phyloP scores from a whole-genome alignment of 1,140 invertebrate genomes.

The Oscheius sp. region DNA sequence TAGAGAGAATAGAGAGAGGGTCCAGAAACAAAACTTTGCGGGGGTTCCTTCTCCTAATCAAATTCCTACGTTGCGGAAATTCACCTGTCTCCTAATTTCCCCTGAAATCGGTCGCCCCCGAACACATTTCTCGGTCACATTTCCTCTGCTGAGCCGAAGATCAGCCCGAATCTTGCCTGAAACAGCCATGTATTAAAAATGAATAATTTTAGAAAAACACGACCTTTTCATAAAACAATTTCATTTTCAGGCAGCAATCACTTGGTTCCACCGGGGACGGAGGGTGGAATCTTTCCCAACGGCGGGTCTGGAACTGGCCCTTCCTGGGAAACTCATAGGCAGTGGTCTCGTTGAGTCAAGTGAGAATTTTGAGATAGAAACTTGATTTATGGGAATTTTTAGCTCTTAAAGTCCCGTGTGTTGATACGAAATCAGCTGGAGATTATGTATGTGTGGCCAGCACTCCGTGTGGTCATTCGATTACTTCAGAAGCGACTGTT shows the following conservation, averaged over 20 bases:
- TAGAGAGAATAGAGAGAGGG: no score
- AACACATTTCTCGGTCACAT: no score
- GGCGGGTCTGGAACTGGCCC: conserved; percentile 14
- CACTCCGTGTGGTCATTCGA: conserved; percentile 9
- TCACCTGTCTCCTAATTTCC: no score
- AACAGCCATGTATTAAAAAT: no score
- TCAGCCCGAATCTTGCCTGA: no score
- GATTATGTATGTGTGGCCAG: conserved; percentile 26
- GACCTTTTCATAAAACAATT: no score
- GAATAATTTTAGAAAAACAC: no score
- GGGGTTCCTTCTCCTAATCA: no score
- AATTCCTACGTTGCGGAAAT: no score
- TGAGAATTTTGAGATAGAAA: not conserved
- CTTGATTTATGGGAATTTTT: not conserved
- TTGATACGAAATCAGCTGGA: conserved; percentile 12
- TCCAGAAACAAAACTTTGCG: no score
- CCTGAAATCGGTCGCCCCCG: no score
- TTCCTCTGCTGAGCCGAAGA: no score
- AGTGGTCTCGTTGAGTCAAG: conserved; percentile 18
- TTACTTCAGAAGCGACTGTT: conserved; percentile 3
- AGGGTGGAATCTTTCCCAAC: conserved; percentile 10
- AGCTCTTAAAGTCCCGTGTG: conserved; percentile 19
- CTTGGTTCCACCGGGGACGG: conserved; percentile 17
- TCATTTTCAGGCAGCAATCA: conserved; percentile 9
- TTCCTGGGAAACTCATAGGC: conserved; percentile 8